phyloP scores from a whole-genome alignment of 2,888 invertebrate genomes.

The Volucella inflata region DNA sequence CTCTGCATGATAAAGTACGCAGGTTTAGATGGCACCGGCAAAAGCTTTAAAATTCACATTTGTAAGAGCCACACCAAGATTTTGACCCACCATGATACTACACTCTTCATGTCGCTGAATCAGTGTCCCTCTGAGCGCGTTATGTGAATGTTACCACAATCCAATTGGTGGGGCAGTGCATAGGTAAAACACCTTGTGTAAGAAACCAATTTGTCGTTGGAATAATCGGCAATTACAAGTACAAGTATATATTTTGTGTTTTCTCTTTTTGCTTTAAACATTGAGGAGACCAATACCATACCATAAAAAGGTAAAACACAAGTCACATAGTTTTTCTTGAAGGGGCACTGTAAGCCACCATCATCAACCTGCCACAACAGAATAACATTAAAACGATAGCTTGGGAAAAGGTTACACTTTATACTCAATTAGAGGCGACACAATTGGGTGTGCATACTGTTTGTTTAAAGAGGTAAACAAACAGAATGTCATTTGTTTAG shows the following conservation, averaged over 20 bases:
- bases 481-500: slow-evolving; percentile 19
- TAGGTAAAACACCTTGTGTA: slow-evolving; percentile 41
- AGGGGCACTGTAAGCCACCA: slow-evolving; percentile 56
- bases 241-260: slow-evolving; percentile 14
- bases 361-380: slow-evolving; percentile 23
- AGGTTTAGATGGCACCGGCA: slow-evolving; percentile 21
- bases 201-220: slow-evolving; percentile 43
- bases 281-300: slow-evolving; percentile 50
- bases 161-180: not conserved
- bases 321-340: slow-evolving; percentile 69
- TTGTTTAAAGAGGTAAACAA: slow-evolving; percentile 57
- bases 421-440: slow-evolving; percentile 61
- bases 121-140: slow-evolving; percentile 21
- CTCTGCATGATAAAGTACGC: slow-evolving; percentile 34
- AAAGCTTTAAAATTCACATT: slow-evolving; percentile 67
- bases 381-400: slow-evolving; percentile 51
- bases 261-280: slow-evolving; percentile 20
- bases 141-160: slow-evolving; percentile 16
- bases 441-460: slow-evolving; percentile 56
- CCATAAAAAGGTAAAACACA: slow-evolving; percentile 66
- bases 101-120: slow-evolving; percentile 31
- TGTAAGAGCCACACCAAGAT: slow-evolving; percentile 45
- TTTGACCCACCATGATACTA: slow-evolving; percentile 68
- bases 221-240: slow-evolving; percentile 72
- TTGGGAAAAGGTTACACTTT: slow-evolving; percentile 61